phyloP scores from a whole-genome alignment of 2,797 vertebrate genomes.

The Rallus crepitans region DNA sequence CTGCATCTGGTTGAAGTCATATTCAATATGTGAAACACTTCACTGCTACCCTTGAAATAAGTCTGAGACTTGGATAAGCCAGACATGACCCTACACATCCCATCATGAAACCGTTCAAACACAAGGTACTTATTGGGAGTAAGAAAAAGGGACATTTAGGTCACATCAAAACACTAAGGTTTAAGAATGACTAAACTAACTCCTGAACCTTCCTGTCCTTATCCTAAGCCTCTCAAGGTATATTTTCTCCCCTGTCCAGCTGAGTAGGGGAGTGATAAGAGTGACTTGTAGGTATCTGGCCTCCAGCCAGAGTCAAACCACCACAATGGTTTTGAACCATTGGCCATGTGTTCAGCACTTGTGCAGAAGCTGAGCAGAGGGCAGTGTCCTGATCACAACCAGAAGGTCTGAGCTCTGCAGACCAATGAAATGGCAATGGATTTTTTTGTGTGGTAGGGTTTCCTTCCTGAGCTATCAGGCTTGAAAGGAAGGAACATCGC shows the following conservation, averaged over 20 bases:
- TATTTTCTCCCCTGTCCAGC: too few relatives aligned
- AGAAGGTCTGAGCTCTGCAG: not conserved
- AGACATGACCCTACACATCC: not conserved
- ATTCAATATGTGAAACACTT: not conserved
- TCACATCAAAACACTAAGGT: not conserved
- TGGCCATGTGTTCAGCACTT: rapidly evolving
- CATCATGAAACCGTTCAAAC: not conserved
- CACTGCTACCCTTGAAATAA: not conserved
- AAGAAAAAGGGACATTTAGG: not conserved
- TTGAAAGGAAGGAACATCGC: not conserved
- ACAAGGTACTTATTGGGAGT: not conserved
- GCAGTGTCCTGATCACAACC: rapidly evolving
- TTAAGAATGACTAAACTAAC: not conserved
- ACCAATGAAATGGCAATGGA: not conserved
- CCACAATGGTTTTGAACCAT: not conserved
- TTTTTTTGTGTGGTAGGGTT: not conserved
- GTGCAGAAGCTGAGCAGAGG: not conserved
- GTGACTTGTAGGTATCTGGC: too few relatives aligned
- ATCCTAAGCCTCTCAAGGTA: too few relatives aligned
- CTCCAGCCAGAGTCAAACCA: too few relatives aligned
- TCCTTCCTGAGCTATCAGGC: not conserved
- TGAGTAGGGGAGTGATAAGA: too few relatives aligned
- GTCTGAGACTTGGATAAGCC: not conserved
- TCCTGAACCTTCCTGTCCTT: too few relatives aligned
- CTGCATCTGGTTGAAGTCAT: not conserved